Conservation (phyloP, 2,888 invertebrate species). For the Crossocerus cetratus region DNA sequence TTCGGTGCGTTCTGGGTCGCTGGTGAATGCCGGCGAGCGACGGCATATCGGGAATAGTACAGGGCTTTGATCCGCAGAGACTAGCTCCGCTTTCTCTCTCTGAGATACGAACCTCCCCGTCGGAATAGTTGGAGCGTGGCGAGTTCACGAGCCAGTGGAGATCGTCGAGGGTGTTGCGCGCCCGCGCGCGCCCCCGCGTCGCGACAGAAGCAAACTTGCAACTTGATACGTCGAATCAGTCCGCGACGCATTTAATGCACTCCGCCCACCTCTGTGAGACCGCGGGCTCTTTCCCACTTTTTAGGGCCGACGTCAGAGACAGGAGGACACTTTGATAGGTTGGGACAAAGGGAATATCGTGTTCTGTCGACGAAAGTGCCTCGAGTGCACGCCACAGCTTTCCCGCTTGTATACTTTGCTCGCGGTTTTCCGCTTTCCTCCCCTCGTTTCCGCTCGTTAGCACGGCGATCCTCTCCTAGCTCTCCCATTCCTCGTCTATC, state of each 20-base stretch:
- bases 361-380: neutral
- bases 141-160: constrained; percentile 14
- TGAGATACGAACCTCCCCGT: constrained; percentile 7
- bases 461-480: neutral
- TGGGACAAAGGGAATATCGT: neutral
- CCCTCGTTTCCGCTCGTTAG: neutral
- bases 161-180: constrained; percentile 10
- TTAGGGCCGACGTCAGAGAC: neutral
- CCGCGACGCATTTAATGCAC: too few relatives aligned
- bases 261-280: too few relatives aligned
- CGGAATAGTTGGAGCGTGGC: constrained; percentile 2
- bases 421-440: too few relatives aligned
- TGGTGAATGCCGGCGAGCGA: too few relatives aligned
- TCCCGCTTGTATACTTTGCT: too few relatives aligned
- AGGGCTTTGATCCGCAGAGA: too few relatives aligned
- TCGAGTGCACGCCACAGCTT: neutral
- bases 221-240: too few relatives aligned
- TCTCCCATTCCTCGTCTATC: too few relatives aligned
- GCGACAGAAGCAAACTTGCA: too few relatives aligned
- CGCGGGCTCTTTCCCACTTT: neutral
- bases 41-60: too few relatives aligned
- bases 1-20: too few relatives aligned
- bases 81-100: neutral
- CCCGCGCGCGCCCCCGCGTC: neutral
- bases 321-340: neutral